Conservation (phyloP, 1,140 invertebrate genomes). For the Drosophila neocordata region DNA sequence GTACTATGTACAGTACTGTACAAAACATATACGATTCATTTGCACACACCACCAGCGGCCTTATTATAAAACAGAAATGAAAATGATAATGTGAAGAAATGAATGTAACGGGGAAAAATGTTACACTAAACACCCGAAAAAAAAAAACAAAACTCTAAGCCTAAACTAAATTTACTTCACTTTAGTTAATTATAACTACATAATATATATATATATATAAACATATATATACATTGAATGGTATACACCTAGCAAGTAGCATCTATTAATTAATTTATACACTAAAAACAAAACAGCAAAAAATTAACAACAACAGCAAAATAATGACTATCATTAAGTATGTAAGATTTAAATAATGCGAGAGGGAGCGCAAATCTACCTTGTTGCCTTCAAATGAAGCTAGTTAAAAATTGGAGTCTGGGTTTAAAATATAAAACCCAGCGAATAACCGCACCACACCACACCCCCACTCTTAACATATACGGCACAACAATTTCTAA, state of each 20-base stretch:
- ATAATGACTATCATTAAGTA: slow-evolving; percentile 38
- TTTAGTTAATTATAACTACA: slow-evolving; percentile 62
- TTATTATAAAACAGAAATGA: slow-evolving; percentile 44
- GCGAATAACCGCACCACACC: slow-evolving; percentile 32
- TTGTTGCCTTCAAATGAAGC: slow-evolving; percentile 83
- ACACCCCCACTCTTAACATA: slow-evolving; percentile 10
- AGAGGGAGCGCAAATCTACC: slow-evolving; percentile 71
- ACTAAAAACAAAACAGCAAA: slow-evolving; percentile 30
- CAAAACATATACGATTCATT: slow-evolving; percentile 31
- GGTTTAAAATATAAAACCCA: slow-evolving; percentile 28
- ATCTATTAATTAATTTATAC: slow-evolving; percentile 64
- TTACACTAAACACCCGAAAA: slow-evolving; percentile 45
- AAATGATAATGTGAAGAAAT: neutral
- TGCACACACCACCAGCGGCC: slow-evolving; percentile 74
- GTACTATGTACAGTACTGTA: slow-evolving; percentile 9
- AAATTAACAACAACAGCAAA: slow-evolving; percentile 24
- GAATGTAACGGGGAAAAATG: slow-evolving; percentile 31
- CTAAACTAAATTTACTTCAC: slow-evolving; percentile 39
- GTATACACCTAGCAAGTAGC: slow-evolving; percentile 64
- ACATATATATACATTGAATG: slow-evolving; percentile 53
- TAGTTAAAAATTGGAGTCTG: slow-evolving; percentile 70
- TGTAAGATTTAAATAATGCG: slow-evolving; percentile 51
- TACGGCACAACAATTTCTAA: neutral
- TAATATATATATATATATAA: slow-evolving; percentile 35
- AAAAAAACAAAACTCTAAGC: slow-evolving; percentile 19